These are phyloP conservation scores for Syngnathus scovelli DNA, from an alignment of 2,113 vertebrate species.

Conservation along the genomic window DNA sequence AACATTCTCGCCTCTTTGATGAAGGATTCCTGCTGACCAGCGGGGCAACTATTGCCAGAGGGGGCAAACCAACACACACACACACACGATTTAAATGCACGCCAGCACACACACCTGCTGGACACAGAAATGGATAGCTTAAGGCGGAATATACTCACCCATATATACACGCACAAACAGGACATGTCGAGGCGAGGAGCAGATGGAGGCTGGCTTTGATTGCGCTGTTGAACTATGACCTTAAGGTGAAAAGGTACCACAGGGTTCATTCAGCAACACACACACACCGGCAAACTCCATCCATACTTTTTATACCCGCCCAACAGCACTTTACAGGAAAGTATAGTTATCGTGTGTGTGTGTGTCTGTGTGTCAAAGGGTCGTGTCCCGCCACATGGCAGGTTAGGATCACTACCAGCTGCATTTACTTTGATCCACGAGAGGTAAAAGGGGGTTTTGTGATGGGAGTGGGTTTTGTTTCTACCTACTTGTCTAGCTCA, in stretches of 20 bases:
- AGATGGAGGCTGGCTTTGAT: constrained; percentile 70
- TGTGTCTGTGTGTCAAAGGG: constrained; percentile 21
- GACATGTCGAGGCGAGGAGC: constrained; percentile 57
- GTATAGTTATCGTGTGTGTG: constrained; percentile 32
- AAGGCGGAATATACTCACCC: constrained; percentile 28
- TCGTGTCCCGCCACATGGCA: constrained; percentile 50
- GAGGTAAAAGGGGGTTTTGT: not conserved
- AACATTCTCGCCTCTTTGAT: constrained; percentile 57
- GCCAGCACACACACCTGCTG: constrained; percentile 33
- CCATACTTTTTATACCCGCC: constrained; percentile 17
- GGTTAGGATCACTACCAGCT: constrained; percentile 71
- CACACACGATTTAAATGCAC: constrained; percentile 34
- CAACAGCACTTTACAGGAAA: constrained; percentile 39
- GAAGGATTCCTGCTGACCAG: constrained; percentile 54
- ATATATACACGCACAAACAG: constrained; percentile 35
- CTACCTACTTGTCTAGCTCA: not conserved
- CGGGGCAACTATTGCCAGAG: constrained; percentile 46
- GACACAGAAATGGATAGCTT: constrained; percentile 53
- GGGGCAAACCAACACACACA: constrained; percentile 25
- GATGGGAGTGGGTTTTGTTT: not conserved
- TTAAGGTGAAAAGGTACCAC: constrained; percentile 60
- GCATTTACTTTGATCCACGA: constrained; percentile 65
- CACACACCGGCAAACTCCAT: constrained; percentile 7
- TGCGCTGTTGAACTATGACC: constrained; percentile 69
- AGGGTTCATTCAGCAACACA: constrained; percentile 49